phyloP scores from a whole-genome alignment of 2,797 vertebrate genomes.

The Enoplosus armatus region DNA sequence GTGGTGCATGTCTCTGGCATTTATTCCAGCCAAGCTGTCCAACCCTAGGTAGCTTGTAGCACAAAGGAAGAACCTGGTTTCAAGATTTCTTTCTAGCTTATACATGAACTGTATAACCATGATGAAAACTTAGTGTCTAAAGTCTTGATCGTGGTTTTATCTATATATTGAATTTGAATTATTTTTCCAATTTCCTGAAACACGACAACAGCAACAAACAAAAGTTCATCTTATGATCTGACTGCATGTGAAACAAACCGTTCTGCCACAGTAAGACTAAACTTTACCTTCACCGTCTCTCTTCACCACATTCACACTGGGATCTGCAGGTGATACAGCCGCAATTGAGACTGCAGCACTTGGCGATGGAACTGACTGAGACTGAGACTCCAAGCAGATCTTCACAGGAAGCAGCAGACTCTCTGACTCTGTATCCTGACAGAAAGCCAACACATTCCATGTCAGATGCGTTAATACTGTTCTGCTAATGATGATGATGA shows the following conservation, averaged over 20 bases:
- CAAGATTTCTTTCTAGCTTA: too few species aligned
- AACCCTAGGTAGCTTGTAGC: too few species aligned
- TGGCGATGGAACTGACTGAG: not conserved
- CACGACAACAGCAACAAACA: too few species aligned
- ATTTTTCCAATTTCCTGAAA: not conserved
- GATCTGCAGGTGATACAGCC: fast-evolving
- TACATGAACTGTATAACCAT: too few species aligned
- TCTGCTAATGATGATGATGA: not conserved
- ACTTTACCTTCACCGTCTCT: constrained; percentile 1
- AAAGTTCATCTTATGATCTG: not conserved
- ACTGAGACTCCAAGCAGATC: not conserved
- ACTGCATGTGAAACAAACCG: not conserved
- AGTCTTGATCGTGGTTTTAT: not conserved
- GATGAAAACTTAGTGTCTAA: not conserved
- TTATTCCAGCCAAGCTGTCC: too few species aligned
- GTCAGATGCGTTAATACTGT: not conserved
- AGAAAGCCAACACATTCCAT: not conserved
- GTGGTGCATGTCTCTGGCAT: too few species aligned
- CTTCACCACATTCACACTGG: not conserved
- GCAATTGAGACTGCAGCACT: not conserved
- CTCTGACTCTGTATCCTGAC: constrained; percentile 68
- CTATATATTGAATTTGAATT: not conserved
- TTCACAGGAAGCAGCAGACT: constrained; percentile 55
- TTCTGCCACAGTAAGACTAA: not conserved
- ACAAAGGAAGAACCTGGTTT: too few species aligned